These are phyloP conservation scores for Trachelus tabidus DNA, from an alignment of 2,888 invertebrate species.

Conservation along the genomic window DNA sequence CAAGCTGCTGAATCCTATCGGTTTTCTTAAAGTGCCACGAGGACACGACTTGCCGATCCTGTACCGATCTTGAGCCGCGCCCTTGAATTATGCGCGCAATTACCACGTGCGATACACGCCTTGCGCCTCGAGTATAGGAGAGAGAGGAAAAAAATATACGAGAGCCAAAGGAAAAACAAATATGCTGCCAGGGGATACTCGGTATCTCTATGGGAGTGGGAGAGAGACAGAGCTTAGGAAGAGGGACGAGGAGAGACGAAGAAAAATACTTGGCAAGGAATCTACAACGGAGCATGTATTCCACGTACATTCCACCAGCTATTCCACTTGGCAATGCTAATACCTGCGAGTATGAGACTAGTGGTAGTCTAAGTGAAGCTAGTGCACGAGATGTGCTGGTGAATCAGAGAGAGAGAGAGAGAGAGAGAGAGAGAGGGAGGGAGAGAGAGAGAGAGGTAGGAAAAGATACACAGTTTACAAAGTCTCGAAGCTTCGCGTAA, in stretches of 20 bases:
- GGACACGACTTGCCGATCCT: neutral
- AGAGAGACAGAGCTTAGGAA: constrained; percentile 1
- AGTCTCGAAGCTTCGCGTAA: constrained; percentile 15
- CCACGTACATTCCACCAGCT: neutral
- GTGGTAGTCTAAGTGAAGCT: neutral
- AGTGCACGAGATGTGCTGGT: constrained; percentile 15
- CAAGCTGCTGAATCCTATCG: constrained; percentile 45
- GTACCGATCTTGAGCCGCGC: constrained; percentile 37
- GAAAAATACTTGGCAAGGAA: constrained; percentile 18
- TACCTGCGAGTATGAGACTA: neutral
- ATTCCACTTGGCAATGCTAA: neutral
- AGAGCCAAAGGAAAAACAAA: neutral
- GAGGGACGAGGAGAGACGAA: constrained; percentile 3
- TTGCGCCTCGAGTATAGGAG: constrained; percentile 12
- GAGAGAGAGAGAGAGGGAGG: neutral
- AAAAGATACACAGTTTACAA: neutral
- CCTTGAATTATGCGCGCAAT: constrained; percentile 60
- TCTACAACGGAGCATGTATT: constrained; percentile 13
- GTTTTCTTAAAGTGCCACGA: constrained; percentile 53
- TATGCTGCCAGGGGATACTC: neutral
- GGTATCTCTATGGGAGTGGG: neutral
- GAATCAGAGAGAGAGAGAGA: neutral
- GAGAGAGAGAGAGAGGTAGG: neutral
- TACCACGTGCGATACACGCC: constrained; percentile 34
- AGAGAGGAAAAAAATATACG: neutral